phyloP scores from a whole-genome alignment of 1,140 invertebrate species.

The Mylabris phalerata region DNA sequence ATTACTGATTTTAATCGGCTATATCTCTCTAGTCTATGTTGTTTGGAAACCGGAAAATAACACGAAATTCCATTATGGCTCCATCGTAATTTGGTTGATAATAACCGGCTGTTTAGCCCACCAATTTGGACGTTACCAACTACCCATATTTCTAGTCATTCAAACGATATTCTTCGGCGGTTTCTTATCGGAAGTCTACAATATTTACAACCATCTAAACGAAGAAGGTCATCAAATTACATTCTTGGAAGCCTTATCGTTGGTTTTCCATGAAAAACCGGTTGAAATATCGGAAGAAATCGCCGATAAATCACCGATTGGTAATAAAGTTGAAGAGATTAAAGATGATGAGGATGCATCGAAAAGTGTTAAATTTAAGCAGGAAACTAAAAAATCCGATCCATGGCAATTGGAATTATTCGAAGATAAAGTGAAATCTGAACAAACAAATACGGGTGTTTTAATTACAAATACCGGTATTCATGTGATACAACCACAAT shows the following conservation, averaged over 20 bases:
- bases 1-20: conserved; percentile 42
- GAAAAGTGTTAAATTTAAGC: background rate
- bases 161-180: conserved; percentile 48
- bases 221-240: conserved; percentile 37
- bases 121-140: conserved; percentile 51
- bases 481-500: conserved; percentile 13
- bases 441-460: conserved; percentile 17
- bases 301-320: background rate
- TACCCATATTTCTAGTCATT: conserved; percentile 50
- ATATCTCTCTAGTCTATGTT: conserved; percentile 46
- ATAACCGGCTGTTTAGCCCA: conserved; percentile 55
- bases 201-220: conserved; percentile 39
- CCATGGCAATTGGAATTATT: conserved; percentile 35
- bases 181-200: conserved; percentile 49
- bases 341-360: background rate
- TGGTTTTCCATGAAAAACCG: conserved; percentile 35
- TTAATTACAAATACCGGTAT: conserved; percentile 26
- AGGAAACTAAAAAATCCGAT: conserved; percentile 2
- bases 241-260: conserved; percentile 37
- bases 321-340: background rate
- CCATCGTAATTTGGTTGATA: conserved; percentile 55
- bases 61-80: conserved; percentile 49
- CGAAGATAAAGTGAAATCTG: conserved; percentile 17
- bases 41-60: conserved; percentile 56
- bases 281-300: conserved; percentile 3